Conservation (phyloP, 2,797 vertebrate genomes). For the Halcyon chelicuti region DNA sequence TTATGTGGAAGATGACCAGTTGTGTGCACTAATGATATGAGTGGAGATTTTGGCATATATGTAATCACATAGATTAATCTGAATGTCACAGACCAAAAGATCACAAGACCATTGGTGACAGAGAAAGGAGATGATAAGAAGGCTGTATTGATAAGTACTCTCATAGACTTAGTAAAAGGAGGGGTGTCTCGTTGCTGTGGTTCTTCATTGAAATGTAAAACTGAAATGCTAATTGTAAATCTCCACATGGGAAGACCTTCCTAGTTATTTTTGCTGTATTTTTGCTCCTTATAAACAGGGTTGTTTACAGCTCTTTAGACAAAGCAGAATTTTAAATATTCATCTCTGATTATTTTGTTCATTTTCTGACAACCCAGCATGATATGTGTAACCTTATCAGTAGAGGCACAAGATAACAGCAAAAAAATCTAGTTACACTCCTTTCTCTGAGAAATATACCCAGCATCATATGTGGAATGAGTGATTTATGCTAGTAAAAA, state of each 20-base stretch:
- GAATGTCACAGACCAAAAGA: background rate
- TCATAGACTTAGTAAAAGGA: background rate
- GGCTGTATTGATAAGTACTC: background rate
- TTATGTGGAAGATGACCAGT: background rate
- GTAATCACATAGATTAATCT: background rate
- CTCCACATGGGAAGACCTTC: accelerated
- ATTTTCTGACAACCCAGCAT: background rate
- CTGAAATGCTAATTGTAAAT: background rate
- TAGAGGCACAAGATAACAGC: background rate
- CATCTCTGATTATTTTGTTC: background rate
- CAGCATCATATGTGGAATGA: background rate
- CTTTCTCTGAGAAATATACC: background rate
- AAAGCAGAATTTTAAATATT: background rate
- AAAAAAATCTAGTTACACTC: background rate
- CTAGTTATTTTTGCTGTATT: background rate
- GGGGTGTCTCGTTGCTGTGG: background rate
- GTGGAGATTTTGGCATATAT: background rate
- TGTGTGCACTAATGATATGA: accelerated
- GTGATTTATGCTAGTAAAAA: background rate
- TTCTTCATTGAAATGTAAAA: background rate
- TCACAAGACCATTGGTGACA: background rate
- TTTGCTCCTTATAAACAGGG: background rate
- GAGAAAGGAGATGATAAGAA: background rate
- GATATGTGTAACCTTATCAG: background rate
- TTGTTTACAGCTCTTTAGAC: background rate